These are phyloP conservation scores for Puma concolor DNA, from an alignment of 2,113 vertebrate species.

Conservation along the genomic window DNA sequence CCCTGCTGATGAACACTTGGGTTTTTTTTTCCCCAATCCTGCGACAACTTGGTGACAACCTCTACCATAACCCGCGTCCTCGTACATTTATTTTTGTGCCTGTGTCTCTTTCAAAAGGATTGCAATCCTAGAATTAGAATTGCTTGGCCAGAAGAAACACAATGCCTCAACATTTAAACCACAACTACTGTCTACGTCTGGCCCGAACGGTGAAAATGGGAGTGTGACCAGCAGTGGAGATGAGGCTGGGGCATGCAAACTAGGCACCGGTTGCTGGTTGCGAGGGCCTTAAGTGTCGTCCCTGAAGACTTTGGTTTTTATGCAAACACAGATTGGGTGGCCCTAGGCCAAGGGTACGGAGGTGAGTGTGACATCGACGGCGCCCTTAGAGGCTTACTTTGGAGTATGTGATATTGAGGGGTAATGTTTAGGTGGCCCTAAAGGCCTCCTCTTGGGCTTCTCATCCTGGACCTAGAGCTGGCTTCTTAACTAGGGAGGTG, in stretches of 20 bases:
- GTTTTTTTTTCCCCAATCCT: background rate
- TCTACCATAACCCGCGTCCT: background rate
- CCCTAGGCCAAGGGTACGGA: background rate
- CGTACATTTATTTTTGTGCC: background rate
- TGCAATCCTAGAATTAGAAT: background rate
- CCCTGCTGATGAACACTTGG: background rate
- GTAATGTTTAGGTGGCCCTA: background rate
- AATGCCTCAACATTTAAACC: background rate
- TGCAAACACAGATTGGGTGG: background rate
- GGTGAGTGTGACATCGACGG: background rate
- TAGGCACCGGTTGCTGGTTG: background rate
- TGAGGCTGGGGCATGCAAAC: background rate
- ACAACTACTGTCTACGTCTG: background rate
- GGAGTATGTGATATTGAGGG: background rate
- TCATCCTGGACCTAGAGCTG: background rate
- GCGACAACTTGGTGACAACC: background rate
- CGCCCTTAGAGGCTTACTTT: background rate
- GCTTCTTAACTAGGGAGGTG: background rate
- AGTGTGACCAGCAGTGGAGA: background rate
- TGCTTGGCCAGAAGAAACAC: background rate
- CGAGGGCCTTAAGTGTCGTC: background rate
- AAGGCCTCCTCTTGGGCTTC: background rate
- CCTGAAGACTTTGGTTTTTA: conserved; percentile 18
- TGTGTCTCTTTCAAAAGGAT: conserved; percentile 9
- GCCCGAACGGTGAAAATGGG: background rate